Conservation (phyloP, 2,888 invertebrate genomes). For the Sialis lutaria region DNA sequence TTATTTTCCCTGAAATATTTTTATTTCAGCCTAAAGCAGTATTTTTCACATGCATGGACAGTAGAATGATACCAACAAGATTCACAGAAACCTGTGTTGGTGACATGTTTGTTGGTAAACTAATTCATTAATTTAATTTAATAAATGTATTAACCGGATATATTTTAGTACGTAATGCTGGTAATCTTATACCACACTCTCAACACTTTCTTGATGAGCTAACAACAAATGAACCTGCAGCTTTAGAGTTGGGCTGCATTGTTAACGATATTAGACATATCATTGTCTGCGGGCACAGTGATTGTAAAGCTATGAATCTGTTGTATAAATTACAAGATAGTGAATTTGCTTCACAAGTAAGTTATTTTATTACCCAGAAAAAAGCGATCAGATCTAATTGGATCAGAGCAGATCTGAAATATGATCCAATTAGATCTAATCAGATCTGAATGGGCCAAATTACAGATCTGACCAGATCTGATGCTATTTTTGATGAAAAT, state of each 20-base stretch:
- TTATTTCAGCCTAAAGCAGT: slow-evolving; percentile 80
- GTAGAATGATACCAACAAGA: slow-evolving; percentile 88
- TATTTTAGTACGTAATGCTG: slow-evolving; percentile 80
- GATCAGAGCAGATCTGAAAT: too few species aligned
- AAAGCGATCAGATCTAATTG: too few species aligned
- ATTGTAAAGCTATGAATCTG: slow-evolving; percentile 95
- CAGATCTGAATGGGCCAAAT: too few species aligned
- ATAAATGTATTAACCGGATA: slow-evolving; percentile 2
- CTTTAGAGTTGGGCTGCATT: slow-evolving; percentile 85
- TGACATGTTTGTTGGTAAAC: slow-evolving; percentile 87
- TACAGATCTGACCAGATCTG: too few species aligned
- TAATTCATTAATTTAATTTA: neutral
- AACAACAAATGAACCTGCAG: slow-evolving; percentile 90
- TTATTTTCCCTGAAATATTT: slow-evolving; percentile 6
- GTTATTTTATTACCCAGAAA: slow-evolving; percentile 8
- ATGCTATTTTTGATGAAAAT: too few species aligned
- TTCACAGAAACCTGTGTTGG: slow-evolving; percentile 92
- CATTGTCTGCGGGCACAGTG: slow-evolving; percentile 93
- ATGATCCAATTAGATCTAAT: too few species aligned
- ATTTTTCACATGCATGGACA: slow-evolving; percentile 97
- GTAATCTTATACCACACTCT: slow-evolving; percentile 86
- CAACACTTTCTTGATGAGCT: slow-evolving; percentile 73
- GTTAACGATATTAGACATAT: slow-evolving; percentile 81
- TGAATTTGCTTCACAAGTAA: slow-evolving; percentile 51
- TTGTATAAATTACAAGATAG: slow-evolving; percentile 66